Evolutionary conservation across 2,797 vertebrate genomes (phyloP).

Genomic region (Pseudochaenichthys georgianus): DNA sequence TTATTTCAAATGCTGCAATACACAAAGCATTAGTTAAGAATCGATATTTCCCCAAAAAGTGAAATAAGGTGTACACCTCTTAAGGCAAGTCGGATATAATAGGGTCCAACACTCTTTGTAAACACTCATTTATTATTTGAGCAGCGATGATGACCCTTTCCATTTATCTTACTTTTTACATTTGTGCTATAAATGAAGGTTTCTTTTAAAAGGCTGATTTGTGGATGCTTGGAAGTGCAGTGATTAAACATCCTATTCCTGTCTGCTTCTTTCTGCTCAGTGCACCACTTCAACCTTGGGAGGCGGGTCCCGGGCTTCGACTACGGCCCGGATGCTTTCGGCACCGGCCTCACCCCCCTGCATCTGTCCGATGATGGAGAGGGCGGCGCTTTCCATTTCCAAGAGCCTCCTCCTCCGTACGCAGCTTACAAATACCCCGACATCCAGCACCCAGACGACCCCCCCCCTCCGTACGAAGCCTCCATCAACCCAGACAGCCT

Average conservation of each 20-base stretch:
- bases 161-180: background rate
- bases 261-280: slow-evolving; percentile 69
- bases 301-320: slow-evolving; percentile 96
- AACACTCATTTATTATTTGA: background rate
- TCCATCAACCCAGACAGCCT: slow-evolving; percentile 94
- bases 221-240: background rate
- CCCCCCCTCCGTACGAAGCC: slow-evolving; percentile 96
- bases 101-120: too few species aligned
- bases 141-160: background rate
- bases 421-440: slow-evolving; percentile 98
- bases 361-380: slow-evolving; percentile 98
- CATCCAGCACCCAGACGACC: slow-evolving; percentile 95
- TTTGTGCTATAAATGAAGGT: background rate
- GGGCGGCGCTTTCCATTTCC: slow-evolving; percentile 97
- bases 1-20: too few species aligned
- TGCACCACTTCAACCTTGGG: slow-evolving; percentile 98
- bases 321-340: slow-evolving; percentile 94
- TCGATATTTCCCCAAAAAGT: background rate
- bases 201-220: background rate
- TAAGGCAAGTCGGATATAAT: background rate
- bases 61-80: background rate
- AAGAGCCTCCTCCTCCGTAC: slow-evolving; percentile 96
- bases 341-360: slow-evolving; percentile 95
- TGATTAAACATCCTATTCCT: background rate
- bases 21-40: background rate